Evolutionary conservation across 2,797 vertebrate genomes (phyloP).

Genomic region (Masticophis lateralis): DNA sequence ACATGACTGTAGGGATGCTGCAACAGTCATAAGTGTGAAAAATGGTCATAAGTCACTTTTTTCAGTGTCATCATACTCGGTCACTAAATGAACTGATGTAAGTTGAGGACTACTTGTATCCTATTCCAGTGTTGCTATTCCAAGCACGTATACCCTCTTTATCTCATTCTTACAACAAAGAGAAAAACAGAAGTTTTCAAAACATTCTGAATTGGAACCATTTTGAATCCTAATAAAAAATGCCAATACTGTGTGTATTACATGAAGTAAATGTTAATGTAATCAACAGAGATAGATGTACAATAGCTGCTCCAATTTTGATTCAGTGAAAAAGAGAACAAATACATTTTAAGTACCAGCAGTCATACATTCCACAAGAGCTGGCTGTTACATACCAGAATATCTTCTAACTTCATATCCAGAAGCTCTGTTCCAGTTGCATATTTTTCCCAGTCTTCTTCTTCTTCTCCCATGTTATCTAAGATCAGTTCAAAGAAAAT

Average conservation of each 20-base stretch:
- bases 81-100: not conserved
- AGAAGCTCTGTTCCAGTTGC: conserved; percentile 88
- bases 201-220: not conserved
- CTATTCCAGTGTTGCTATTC: not conserved
- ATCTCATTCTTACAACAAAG: not conserved
- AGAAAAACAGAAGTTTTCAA: not conserved
- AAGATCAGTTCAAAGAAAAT: conserved; percentile 98
- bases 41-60: not conserved
- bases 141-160: not conserved
- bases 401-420: conserved; percentile 97
- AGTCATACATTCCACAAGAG: not conserved
- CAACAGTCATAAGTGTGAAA: not conserved
- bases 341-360: not conserved
- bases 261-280: not conserved
- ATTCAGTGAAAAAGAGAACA: not conserved
- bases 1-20: not conserved
- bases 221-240: not conserved
- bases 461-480: conserved; percentile 88
- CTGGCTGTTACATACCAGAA: conserved; percentile 81
- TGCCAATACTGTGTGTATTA: not conserved
- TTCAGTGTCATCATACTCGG: not conserved
- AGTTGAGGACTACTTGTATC: not conserved
- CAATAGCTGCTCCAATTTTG: not conserved
- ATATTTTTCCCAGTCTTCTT: conserved; percentile 92
- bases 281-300: not conserved